phyloP scores from a whole-genome alignment of 2,797 vertebrate genomes.

The Neostethus bicornis region DNA sequence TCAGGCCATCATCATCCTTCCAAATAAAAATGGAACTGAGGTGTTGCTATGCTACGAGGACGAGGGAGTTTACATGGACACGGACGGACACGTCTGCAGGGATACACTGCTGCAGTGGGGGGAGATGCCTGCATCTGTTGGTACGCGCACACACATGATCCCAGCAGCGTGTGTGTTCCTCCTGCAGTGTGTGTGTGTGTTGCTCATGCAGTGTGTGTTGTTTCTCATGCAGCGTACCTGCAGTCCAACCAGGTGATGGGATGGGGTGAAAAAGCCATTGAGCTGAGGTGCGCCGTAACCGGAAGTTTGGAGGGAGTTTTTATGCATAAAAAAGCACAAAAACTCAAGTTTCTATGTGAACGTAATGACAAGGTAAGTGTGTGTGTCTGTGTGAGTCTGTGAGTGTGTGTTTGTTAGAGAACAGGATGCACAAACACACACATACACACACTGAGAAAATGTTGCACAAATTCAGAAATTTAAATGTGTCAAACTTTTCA shows the following conservation, averaged over 20 bases:
- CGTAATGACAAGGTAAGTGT: constrained; percentile 91
- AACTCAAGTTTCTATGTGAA: constrained; percentile 94
- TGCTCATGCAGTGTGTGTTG: neutral
- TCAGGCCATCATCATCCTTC: constrained; percentile 93
- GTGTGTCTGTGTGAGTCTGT: no score
- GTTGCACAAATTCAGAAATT: no score
- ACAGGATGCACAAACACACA: no score
- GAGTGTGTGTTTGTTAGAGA: no score
- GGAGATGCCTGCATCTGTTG: constrained; percentile 91
- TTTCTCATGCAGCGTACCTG: constrained; percentile 83
- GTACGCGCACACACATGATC: constrained; percentile 67
- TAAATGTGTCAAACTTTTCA: no score
- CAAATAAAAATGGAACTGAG: constrained; percentile 89
- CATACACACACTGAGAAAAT: no score
- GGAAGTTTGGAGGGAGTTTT: constrained; percentile 90
- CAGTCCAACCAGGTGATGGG: constrained; percentile 95
- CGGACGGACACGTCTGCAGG: constrained; percentile 93
- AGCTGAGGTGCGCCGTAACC: constrained; percentile 87
- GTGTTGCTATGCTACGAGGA: constrained; percentile 93
- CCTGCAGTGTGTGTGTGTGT: neutral
- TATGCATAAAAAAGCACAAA: constrained; percentile 95
- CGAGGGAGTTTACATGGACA: constrained; percentile 91
- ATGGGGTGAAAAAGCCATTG: constrained; percentile 93
- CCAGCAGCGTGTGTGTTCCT: neutral
- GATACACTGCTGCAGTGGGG: constrained; percentile 94